Conservation (phyloP, 2,797 vertebrate genomes). For the Scarus forsteni region DNA sequence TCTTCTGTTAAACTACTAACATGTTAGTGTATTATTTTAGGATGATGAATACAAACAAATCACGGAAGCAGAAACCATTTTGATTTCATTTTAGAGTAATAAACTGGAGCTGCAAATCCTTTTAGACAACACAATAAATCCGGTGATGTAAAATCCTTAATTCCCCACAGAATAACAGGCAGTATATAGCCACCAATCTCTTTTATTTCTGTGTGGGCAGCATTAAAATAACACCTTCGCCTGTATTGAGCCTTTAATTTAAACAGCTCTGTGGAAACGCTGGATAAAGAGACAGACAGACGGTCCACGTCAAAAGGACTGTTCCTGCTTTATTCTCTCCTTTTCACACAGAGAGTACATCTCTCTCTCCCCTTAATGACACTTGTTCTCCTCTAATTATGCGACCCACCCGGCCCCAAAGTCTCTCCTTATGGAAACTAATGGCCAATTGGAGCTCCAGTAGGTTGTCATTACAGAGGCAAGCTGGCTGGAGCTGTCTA, state of each 20-base stretch:
- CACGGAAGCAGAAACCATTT: conserved; percentile 14
- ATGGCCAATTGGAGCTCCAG: conserved; percentile 75
- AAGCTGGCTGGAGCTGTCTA: conserved; percentile 64
- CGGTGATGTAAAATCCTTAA: conserved; percentile 63
- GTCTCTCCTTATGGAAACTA: conserved; percentile 70
- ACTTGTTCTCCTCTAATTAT: conserved; percentile 77
- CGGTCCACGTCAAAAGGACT: conserved; percentile 50
- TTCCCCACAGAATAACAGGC: conserved; percentile 60
- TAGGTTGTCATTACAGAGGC: conserved; percentile 64
- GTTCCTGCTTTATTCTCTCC: conserved; percentile 54
- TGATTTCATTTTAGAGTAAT: conserved; percentile 44
- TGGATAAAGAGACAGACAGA: conserved; percentile 65
- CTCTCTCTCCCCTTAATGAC: conserved; percentile 54
- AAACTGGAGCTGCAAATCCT: conserved; percentile 55
- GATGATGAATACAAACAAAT: conserved; percentile 8
- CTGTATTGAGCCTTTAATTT: conserved; percentile 63
- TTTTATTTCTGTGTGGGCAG: conserved; percentile 67
- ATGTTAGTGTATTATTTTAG: conserved; percentile 28
- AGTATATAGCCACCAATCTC: conserved; percentile 44
- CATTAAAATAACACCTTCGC: conserved; percentile 62
- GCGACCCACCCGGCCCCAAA: conserved; percentile 64
- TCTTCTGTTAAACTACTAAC: conserved; percentile 4
- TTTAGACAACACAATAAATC: conserved; percentile 63
- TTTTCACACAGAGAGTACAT: conserved; percentile 31
- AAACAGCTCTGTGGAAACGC: conserved; percentile 61